These are phyloP conservation scores for Burhinus oedicnemus DNA, from an alignment of 2,113 vertebrate species.

Conservation along the genomic window DNA sequence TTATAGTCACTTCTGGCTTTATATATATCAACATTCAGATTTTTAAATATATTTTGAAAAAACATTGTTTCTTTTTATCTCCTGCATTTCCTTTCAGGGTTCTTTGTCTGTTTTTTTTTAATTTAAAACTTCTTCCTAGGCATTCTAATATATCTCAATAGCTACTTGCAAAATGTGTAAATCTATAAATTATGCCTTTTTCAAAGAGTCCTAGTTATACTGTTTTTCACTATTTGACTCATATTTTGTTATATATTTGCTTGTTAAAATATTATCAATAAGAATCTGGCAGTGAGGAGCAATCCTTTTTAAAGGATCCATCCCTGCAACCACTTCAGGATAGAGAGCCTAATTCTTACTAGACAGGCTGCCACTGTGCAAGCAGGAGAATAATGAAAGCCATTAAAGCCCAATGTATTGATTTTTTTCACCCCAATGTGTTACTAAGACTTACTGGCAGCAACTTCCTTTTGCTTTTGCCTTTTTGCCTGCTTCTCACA, in stretches of 20 bases:
- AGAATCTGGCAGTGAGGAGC: not conserved
- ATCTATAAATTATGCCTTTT: not conserved
- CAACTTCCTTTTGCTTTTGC: not conserved
- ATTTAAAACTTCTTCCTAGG: not conserved
- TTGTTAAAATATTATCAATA: not conserved
- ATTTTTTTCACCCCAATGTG: not conserved
- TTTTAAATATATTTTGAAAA: not conserved
- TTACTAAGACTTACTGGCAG: not conserved
- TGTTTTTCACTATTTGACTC: not conserved
- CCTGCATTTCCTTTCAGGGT: not conserved
- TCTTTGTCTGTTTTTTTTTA: not conserved
- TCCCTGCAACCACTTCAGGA: not conserved
- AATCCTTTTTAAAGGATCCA: not conserved
- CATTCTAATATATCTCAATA: not conserved
- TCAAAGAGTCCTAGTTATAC: not conserved
- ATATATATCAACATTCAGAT: not conserved
- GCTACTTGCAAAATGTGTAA: rapidly evolving
- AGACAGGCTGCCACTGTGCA: not conserved
- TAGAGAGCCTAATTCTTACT: not conserved
- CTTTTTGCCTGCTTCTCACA: not conserved
- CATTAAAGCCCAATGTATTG: not conserved
- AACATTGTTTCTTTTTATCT: not conserved
- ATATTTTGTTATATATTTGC: not conserved
- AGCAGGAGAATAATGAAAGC: not conserved
- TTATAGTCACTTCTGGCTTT: not conserved